Conservation (phyloP, 2,888 invertebrate genomes). For the Acanthococcus lagerstroemiae region DNA sequence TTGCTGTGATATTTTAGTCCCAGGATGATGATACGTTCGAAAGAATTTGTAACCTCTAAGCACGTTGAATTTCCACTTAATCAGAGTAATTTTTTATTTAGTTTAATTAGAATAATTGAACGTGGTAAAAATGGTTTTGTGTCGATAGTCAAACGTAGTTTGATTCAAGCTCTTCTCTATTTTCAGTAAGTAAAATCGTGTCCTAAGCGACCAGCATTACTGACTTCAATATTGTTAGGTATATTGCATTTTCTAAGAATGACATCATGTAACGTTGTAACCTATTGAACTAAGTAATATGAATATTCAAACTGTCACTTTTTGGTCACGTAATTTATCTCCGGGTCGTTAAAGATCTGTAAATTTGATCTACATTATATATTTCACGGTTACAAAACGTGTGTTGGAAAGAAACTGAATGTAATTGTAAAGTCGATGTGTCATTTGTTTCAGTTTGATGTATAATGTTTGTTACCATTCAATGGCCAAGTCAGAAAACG, state of each 20-base stretch:
- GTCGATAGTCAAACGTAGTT: slow-evolving; percentile 10
- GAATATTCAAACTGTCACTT: too few relatives aligned
- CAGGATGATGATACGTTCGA: slow-evolving; percentile 25
- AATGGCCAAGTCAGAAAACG: slow-evolving; percentile 16
- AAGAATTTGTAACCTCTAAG: slow-evolving; percentile 25
- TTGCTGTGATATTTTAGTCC: too few relatives aligned
- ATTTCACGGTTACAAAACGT: too few relatives aligned
- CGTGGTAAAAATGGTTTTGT: slow-evolving; percentile 19
- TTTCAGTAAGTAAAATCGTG: slow-evolving; percentile 19
- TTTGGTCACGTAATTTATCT: too few relatives aligned
- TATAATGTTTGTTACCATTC: slow-evolving; percentile 29
- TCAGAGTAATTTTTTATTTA: slow-evolving; percentile 17
- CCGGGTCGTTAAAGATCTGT: too few relatives aligned
- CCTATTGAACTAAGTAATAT: too few relatives aligned
- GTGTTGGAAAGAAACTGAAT: too few relatives aligned
- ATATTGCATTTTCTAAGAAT: too few relatives aligned
- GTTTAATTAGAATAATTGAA: slow-evolving; percentile 13
- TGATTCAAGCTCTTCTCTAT: slow-evolving; percentile 14
- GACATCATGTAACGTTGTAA: too few relatives aligned
- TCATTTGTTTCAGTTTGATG: slow-evolving; percentile 2
- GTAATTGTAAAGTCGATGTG: not conserved
- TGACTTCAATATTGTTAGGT: too few relatives aligned
- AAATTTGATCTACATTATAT: too few relatives aligned
- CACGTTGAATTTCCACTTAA: slow-evolving; percentile 22
- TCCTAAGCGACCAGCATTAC: too few relatives aligned